Evolutionary conservation across 2,888 invertebrate genomes (phyloP), one percentile per base, ranked within the genome.

Genomic region (Cerastoderma edule): DNA sequence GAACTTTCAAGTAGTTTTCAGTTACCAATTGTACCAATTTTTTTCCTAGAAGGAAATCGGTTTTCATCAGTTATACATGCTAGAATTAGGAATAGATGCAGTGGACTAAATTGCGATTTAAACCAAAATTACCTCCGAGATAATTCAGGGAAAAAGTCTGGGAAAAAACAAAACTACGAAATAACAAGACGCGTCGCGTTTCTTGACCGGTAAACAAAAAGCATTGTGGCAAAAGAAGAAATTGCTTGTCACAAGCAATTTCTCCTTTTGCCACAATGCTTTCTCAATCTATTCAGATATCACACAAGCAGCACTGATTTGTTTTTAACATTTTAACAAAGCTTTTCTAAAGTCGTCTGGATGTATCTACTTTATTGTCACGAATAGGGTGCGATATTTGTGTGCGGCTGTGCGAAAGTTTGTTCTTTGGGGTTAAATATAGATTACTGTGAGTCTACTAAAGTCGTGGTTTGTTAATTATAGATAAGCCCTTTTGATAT

Each of bases 51-150:
- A 24, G 48, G 48, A 48, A 48, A 48, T 13, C n/a, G 4, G 24
- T 48, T 22, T 24, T 48, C 24, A 48, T 48, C 48, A 48, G 16
- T 48, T 48, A 22, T 48, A 48, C 48, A 48, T 48, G 48, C 48
- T 8, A 48, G 48, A 48, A 48, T 48, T 48, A 48, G 48, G 24
- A 48, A 48, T 13, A 48, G 24, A n/a, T 32, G 19, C 60, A 4
- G 22, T 28, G 35, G 35, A 24, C 60, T 35, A 53, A 53, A 27
- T 53, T 53, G 24, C 53, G 53, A 53, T 27, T 13, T 27, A 22
- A 46, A 22, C 28, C 27, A 6, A n/a, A 53, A 48, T 53, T 53
- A 28, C 13, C 28, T 53, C 13, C 8, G n/a, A n/a, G n/a, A n/a
- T n/a, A n/a, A n/a, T n/a, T n/a, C n/a, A n/a, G n/a, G n/a, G n/a